These are phyloP conservation scores for Drosophila histrio DNA, from an alignment of 2,888 invertebrate genomes.

Conservation along the genomic window DNA sequence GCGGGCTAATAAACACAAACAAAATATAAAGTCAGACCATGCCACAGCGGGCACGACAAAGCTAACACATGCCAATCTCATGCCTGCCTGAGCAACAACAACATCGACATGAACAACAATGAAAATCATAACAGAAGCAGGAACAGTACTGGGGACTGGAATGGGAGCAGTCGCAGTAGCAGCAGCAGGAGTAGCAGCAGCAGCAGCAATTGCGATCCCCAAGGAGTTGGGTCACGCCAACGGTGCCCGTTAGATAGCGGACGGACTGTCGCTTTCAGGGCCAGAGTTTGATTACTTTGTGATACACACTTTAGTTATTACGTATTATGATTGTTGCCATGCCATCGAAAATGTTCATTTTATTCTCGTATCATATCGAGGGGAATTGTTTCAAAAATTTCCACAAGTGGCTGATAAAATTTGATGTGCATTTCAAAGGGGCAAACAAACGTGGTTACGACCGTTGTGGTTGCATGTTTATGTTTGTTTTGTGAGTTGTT, in stretches of 20 bases:
- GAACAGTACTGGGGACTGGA: not conserved
- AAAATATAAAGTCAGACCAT: constrained; percentile 57
- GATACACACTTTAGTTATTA: constrained; percentile 51
- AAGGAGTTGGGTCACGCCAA: constrained; percentile 3
- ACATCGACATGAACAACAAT: not conserved
- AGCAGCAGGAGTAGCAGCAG: constrained; percentile 7
- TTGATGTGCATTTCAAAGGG: constrained; percentile 55
- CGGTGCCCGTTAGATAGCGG: constrained; percentile 13
- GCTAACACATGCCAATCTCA: constrained; percentile 54
- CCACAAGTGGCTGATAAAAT: constrained; percentile 78
- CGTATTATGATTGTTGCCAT: constrained; percentile 25
- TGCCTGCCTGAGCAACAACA: constrained; percentile 27
- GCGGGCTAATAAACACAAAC: constrained; percentile 66
- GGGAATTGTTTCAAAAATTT: constrained; percentile 64
- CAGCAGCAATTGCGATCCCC: constrained; percentile 10
- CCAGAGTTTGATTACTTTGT: constrained; percentile 61
- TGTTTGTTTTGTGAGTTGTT: constrained; percentile 41
- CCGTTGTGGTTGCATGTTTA: constrained; percentile 33
- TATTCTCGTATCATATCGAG: constrained; percentile 41
- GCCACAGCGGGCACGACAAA: constrained; percentile 60
- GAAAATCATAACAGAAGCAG: constrained; percentile 8
- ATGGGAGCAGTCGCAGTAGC: not conserved
- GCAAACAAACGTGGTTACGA: constrained; percentile 10
- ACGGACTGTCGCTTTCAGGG: constrained; percentile 13
- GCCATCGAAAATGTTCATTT: constrained; percentile 12